Conservation (phyloP, 2,797 vertebrate species). For the Amphiprion clarkii region DNA sequence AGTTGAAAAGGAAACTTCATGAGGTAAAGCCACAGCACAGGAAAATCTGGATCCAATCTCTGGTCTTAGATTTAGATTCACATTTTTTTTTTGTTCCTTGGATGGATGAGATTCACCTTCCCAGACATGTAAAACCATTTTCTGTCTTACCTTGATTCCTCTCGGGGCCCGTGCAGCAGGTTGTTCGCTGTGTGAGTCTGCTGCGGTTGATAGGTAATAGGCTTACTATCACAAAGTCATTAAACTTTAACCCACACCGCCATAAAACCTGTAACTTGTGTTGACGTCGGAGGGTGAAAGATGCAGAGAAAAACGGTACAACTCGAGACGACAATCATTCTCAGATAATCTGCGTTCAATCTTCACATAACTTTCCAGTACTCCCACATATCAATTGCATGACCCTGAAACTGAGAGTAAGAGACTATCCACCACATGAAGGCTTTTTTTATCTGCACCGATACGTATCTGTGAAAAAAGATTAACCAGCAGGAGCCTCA, state of each 20-base stretch:
- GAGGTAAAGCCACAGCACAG: not conserved
- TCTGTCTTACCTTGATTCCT: slow-evolving; percentile 65
- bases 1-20: not conserved
- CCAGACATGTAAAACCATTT: not conserved
- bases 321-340: not conserved
- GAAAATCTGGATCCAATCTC: not conserved
- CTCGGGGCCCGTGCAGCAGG: slow-evolving; percentile 16
- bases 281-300: not conserved
- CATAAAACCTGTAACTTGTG: slow-evolving; percentile 51
- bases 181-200: slow-evolving; percentile 16
- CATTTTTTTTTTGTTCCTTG: not conserved
- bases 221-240: slow-evolving; percentile 45
- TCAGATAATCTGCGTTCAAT: slow-evolving; percentile 25
- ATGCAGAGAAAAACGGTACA: slow-evolving; percentile 1
- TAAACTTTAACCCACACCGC: slow-evolving; percentile 75
- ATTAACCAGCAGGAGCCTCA: slow-evolving; percentile 35
- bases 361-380: slow-evolving; percentile 18
- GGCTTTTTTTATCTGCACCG: slow-evolving; percentile 29
- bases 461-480: slow-evolving; percentile 26
- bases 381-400: slow-evolving; percentile 4
- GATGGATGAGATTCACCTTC: not conserved
- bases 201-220: slow-evolving; percentile 29
- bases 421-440: not conserved
- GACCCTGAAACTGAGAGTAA: slow-evolving; percentile 28
- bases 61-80: not conserved